Evolutionary conservation across 2,113 vertebrate species (phyloP).

Genomic region (Coryphaenoides rupestris): DNA sequence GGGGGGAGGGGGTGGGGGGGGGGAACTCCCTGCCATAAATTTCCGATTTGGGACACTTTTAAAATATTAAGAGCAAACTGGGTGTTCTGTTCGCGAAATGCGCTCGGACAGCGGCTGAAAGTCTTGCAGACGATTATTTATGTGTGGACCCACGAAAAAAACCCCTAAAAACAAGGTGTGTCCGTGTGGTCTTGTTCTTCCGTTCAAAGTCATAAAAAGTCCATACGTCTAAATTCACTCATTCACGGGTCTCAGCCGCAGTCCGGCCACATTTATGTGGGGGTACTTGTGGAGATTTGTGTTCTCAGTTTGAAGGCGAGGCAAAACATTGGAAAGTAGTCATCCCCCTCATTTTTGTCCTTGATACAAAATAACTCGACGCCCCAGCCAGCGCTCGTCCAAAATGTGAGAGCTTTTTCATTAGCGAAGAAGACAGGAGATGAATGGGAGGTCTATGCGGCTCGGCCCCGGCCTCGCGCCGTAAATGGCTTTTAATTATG

Average conservation of each 20-base stretch:
- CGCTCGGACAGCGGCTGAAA: constrained; percentile 61
- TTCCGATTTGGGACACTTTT: constrained; percentile 57
- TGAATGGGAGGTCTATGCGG: constrained; percentile 68
- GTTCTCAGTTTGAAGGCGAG: constrained; percentile 54
- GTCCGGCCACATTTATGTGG: constrained; percentile 43
- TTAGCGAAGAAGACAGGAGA: constrained; percentile 59
- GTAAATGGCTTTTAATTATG: constrained; percentile 61
- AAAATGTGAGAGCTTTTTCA: constrained; percentile 68
- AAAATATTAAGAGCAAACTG: constrained; percentile 63
- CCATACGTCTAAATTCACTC: constrained; percentile 57
- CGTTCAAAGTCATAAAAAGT: constrained; percentile 66
- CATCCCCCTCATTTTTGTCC: constrained; percentile 56
- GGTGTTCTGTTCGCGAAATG: constrained; percentile 57
- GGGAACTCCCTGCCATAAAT: constrained; percentile 74
- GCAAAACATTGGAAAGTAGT: constrained; percentile 68
- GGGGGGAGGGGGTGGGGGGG: no score
- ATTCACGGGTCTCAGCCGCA: constrained; percentile 56
- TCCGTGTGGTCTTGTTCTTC: constrained; percentile 66
- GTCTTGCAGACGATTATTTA: constrained; percentile 69
- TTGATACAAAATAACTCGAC: constrained; percentile 68
- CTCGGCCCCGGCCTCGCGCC: constrained; percentile 58
- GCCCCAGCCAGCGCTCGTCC: constrained; percentile 50
- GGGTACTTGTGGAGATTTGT: constrained; percentile 53
- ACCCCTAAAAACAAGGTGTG: constrained; percentile 74
- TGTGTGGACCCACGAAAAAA: constrained; percentile 51